Base-by-base conservation (phyloP, 1,140 invertebrate species). In the Ephestia elutella region DNA sequence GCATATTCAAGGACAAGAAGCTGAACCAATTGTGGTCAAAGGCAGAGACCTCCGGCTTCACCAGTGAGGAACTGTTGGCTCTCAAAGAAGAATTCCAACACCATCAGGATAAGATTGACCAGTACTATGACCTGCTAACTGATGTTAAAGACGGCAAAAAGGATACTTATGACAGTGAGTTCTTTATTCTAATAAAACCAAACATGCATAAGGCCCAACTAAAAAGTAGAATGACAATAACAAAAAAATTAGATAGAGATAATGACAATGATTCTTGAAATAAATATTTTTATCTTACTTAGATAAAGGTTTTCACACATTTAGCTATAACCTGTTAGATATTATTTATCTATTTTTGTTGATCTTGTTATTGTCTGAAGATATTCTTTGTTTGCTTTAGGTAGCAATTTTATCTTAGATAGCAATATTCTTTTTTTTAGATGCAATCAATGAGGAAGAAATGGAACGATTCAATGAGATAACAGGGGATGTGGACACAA, bases 51-150 rank as follows among this genome's bases (percentile, higher is more conserved):
- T 92, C 94, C 49, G 96, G 96, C 38, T 98, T 98, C 80, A 93
- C 93, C 53, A 87, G 92, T 68, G 93, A 95, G 70, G 96, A 98
- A 86, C 72, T 98, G 17, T 87, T 94, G 65, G 92, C 94, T 11
- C 84, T 98, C 7, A 96, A 95, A 75, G 94, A 98, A 86, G 97
- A 98, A 86, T 98, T 98, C 76, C 85, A 86, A 50, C 96, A 97
- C 86, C 96, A 98, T 80, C 96, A 98, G 86, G 94, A 97, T 64
- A 98, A 97, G 89, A 92, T 98, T 18, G 94, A 98, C 80, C 93
- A 98, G 71, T 98, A 96, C 76, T 94, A 96, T 87, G 92, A 92
- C 49, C 69, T 98, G 18, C 87, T 97, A 13, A 91, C 92, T 71
- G 92, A 95, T 66, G 88, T 94, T 17, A 92, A 93, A 62, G 80